Evolutionary conservation across 2,888 invertebrate species (phyloP).

Genomic region (Lissonota sp.): DNA sequence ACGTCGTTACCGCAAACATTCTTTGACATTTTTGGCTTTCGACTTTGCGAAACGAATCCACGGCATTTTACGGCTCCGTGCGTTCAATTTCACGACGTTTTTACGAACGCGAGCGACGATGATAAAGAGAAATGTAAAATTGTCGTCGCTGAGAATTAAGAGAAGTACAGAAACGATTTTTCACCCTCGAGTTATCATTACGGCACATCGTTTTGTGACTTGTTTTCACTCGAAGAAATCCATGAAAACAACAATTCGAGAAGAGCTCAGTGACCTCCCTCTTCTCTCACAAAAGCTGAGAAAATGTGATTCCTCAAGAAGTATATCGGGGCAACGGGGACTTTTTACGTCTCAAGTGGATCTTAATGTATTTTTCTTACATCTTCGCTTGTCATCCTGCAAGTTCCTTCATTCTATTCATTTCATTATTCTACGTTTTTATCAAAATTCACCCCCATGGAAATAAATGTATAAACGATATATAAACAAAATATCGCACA

Average conservation of each 20-base stretch:
- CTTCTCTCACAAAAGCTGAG: conserved; percentile 23
- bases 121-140: conserved; percentile 15
- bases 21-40: conserved; percentile 34
- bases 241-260: conserved; percentile 17
- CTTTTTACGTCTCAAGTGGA: conserved; percentile 17
- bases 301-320: conserved; percentile 44
- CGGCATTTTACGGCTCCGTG: not conserved
- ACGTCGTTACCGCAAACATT: not conserved
- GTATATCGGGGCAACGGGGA: conserved; percentile 23
- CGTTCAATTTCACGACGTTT: not conserved
- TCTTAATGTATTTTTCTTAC: conserved; percentile 36
- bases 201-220: conserved; percentile 27
- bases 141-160: conserved; percentile 8
- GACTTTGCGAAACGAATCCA: not conserved
- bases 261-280: conserved; percentile 20
- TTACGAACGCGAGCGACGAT: conserved; percentile 14
- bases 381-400: not conserved
- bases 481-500: too few relatives aligned
- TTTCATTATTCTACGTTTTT: too few relatives aligned
- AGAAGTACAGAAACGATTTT: conserved; percentile 24
- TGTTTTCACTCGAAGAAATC: conserved; percentile 26
- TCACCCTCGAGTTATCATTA: conserved; percentile 28
- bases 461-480: too few relatives aligned
- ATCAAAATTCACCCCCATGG: too few relatives aligned
- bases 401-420: too few relatives aligned